These are phyloP conservation scores for Teleopsis dalmanni DNA, from an alignment of 1,140 invertebrate species.

Conservation along the genomic window DNA sequence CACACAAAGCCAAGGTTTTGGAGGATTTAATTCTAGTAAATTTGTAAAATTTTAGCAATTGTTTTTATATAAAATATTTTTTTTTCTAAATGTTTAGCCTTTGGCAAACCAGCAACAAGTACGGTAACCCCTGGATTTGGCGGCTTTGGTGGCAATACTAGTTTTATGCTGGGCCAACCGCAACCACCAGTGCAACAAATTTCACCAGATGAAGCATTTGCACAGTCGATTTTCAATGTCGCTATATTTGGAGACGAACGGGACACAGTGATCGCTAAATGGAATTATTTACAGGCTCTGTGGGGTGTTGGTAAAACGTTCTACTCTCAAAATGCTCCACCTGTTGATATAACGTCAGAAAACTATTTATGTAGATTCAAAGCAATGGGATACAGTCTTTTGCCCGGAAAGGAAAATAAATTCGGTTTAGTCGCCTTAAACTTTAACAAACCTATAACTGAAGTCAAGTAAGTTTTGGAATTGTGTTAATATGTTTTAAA, in stretches of 20 bases:
- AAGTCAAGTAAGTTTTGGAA: constrained; percentile 43
- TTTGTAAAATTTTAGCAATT: neutral
- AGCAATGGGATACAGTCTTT: constrained; percentile 80
- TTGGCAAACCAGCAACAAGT: constrained; percentile 29
- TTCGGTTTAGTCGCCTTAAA: constrained; percentile 77
- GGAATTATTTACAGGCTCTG: constrained; percentile 88
- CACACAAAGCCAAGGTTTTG: constrained; percentile 22
- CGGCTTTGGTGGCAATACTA: constrained; percentile 47
- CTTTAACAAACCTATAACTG: constrained; percentile 58
- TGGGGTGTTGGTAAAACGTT: constrained; percentile 79
- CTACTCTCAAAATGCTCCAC: constrained; percentile 60
- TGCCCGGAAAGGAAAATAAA: constrained; percentile 75
- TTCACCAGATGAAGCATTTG: constrained; percentile 60
- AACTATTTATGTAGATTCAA: constrained; percentile 90
- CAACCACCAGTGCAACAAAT: constrained; percentile 52
- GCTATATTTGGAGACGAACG: constrained; percentile 87
- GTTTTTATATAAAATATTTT: neutral
- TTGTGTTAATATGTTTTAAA: no score
- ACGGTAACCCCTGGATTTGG: constrained; percentile 45
- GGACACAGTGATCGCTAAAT: constrained; percentile 82
- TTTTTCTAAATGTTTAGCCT: constrained; percentile 16
- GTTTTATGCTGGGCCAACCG: constrained; percentile 45
- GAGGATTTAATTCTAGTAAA: no score
- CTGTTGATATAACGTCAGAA: constrained; percentile 76
- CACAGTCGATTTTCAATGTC: constrained; percentile 73